Evolutionary conservation across 2,888 invertebrate genomes (phyloP).

Genomic region (Ariolimax columbianus): DNA sequence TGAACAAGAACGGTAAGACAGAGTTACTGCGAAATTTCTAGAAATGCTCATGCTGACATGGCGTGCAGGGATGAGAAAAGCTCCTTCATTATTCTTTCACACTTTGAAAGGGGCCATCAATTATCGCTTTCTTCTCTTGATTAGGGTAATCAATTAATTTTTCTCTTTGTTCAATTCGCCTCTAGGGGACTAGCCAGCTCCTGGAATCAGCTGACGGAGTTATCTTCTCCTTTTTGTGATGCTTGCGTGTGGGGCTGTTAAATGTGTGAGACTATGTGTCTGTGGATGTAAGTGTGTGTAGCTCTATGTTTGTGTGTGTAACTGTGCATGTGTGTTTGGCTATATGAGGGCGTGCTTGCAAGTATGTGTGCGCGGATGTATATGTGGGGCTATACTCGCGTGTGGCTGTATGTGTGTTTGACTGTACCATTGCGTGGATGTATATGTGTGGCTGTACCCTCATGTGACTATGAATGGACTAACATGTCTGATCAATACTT

Average conservation of each 20-base stretch:
- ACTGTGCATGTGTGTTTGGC: not conserved
- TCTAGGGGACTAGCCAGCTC: no score
- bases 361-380: no score
- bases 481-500: no score
- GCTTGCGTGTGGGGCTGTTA: no score
- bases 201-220: not conserved
- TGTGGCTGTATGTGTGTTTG: no score
- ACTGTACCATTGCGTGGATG: no score
- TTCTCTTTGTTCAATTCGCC: not conserved
- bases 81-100: not conserved
- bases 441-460: no score
- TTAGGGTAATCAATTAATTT: not conserved
- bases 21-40: not conserved
- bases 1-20: not conserved
- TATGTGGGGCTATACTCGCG: no score
- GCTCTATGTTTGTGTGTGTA: not conserved
- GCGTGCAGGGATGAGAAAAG: not conserved
- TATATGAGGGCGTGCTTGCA: not conserved
- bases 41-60: not conserved
- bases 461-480: no score
- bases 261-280: no score
- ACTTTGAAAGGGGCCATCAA: not conserved
- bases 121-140: slow-evolving; percentile 2
- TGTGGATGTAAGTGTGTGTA: no score
- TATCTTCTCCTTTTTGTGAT: not conserved